Percentiles rank a stretch among this genome's conserved stretches.
Evolutionary conservation across 2,797 vertebrate genomes (phyloP).

Genomic region (Yasuhikotakia modesta): DNA sequence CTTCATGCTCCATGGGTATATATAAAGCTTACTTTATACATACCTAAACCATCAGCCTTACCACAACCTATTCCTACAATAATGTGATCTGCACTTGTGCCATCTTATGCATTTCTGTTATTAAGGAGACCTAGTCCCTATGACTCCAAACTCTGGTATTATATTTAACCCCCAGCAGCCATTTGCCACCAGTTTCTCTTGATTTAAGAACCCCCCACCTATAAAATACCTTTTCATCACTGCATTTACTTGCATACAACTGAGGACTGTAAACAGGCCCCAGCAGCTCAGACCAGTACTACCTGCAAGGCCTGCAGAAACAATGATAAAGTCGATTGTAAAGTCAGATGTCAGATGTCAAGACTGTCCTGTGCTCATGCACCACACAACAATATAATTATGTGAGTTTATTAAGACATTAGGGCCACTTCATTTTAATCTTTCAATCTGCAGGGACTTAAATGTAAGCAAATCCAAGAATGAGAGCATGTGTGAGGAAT

Average conservation of each 20-base stretch:
- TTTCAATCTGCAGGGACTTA: background rate
- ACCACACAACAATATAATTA: conserved; percentile 28
- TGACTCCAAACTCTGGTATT: no score
- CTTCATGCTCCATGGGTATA: conserved; percentile 74
- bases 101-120: no score
- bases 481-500: no score
- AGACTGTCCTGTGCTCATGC: conserved; percentile 51
- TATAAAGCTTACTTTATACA: conserved; percentile 71
- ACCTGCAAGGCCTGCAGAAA: conserved; percentile 66
- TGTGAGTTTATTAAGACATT: conserved; percentile 32
- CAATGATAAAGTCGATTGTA: conserved; percentile 73
- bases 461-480: background rate
- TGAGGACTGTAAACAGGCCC: conserved; percentile 80
- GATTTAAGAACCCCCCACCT: no score
- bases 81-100: conserved; percentile 72
- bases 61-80: conserved; percentile 70
- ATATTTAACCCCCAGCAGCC: no score
- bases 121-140: no score
- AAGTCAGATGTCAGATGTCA: conserved; percentile 79
- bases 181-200: no score
- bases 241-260: no score
- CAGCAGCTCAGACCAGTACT: conserved; percentile 66
- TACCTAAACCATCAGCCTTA: conserved; percentile 48
- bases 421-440: background rate
- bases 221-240: no score